Base-by-base conservation (phyloP, 2,888 invertebrate species). In the Sycophila texana region DNA sequence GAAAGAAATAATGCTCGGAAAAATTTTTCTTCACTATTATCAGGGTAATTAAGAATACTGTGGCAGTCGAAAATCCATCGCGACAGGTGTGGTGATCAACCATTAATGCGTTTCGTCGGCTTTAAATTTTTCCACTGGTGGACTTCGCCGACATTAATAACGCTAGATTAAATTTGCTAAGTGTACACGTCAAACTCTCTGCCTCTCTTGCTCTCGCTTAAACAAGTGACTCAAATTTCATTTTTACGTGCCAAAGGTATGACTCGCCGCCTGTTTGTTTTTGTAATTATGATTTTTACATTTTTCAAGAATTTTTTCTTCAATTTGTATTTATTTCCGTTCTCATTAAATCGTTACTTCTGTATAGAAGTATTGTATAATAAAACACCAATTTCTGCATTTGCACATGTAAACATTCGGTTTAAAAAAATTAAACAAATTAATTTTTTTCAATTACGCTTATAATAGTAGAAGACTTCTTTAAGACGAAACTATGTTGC, bases 151-250 rank as follows among this genome's bases (percentile, higher is more conserved):
- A 26, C 26, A 76, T 67, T 51, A 67, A 58, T 26, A 58, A 55
- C 39, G 49, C 22, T 16, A 71, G 57, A 72, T 58, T 58, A 53
- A 66, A 63, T 55, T 76, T 39, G 49, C 30, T 16, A 30, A 39
- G 47, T 5, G 16, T 4, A 4, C n/a, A 30, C 63, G 7, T 55
- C 49, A 63, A 26, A n/a, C 39, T 72, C n/a, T 58, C n/a, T n/a
- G n/a, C n/a, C n/a, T n/a, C 20, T 12, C 18, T 16, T 16, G 20
- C 22, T 60, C 66, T 65, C 61, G 26, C 18, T 47, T 22, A 77
- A 77, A 67, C 55, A 73, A 39, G 30, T 16, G 47, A 47, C 47
- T 74, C 57, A 22, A 66, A 57, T 74, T 65, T 57, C 57, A 49
- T 49, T 66, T 22, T 53, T 47, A 49, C 55, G 66, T 66, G 57